These are phyloP conservation scores for Morelia viridis DNA, from an alignment of 2,797 vertebrate genomes.

Conservation along the genomic window DNA sequence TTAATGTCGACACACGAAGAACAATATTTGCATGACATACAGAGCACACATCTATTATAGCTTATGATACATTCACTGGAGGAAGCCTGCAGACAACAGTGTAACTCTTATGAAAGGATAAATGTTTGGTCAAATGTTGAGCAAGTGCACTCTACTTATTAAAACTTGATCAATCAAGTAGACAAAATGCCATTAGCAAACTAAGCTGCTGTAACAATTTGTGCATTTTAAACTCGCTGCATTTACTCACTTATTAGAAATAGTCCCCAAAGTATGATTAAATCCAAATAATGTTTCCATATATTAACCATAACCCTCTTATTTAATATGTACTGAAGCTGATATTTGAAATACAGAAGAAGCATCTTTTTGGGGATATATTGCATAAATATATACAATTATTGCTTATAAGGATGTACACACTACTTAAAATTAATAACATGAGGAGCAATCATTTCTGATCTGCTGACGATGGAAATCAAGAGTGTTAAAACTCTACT, in stretches of 20 bases:
- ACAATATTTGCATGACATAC: slow-evolving; percentile 34
- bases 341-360: slow-evolving; percentile 51
- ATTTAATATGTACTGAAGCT: slow-evolving; percentile 41
- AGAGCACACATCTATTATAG: slow-evolving; percentile 14
- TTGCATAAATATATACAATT: slow-evolving; percentile 40
- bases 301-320: slow-evolving; percentile 52
- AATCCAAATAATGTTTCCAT: slow-evolving; percentile 64
- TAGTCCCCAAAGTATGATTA: slow-evolving; percentile 62
- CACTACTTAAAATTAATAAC: slow-evolving; percentile 35
- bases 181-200: slow-evolving; percentile 61
- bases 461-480: slow-evolving; percentile 30
- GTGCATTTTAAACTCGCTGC: slow-evolving; percentile 67
- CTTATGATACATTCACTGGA: not conserved
- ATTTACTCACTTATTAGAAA: slow-evolving; percentile 62
- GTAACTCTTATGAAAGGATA: slow-evolving; percentile 32
- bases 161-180: slow-evolving; percentile 47
- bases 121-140: slow-evolving; percentile 26
- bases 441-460: slow-evolving; percentile 44
- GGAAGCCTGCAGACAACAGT: slow-evolving; percentile 11
- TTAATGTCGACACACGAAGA: slow-evolving; percentile 23
- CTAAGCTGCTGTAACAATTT: slow-evolving; percentile 60
- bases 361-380: slow-evolving; percentile 53
- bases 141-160: slow-evolving; percentile 59
- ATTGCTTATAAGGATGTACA: slow-evolving; percentile 32
- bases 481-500: slow-evolving; percentile 34